Base-by-base conservation (phyloP, 2,888 invertebrate genomes). In the Diarsia mendica region DNA sequence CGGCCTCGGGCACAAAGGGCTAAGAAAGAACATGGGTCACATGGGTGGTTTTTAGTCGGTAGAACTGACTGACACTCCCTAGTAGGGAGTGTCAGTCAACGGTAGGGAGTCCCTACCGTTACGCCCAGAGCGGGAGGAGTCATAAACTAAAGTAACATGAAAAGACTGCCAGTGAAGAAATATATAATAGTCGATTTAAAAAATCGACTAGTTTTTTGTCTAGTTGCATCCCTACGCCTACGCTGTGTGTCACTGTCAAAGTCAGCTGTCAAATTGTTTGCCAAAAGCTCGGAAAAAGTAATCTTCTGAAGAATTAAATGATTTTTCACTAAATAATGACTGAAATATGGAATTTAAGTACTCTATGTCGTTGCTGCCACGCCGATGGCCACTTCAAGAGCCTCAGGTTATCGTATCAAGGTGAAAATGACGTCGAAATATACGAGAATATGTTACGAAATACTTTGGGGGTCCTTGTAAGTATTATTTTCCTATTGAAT, bases 331-430 rank as follows among this genome's bases (percentile, higher is more conserved):
- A 28, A 72, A 73, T 65, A 53, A 95, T 95, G 94, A 80, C 90
- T 44, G 90, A 90, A 75, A 83, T 87, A 70, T 90, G 85, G 75
- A 90, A 87, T 77, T 78, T 89, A 60, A 91, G 86, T 60, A 90
- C 89, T 44, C 85, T 94, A 61, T 96, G 96, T 79, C 95, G 96
- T 18, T 95, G 95, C 83, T 96, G 96, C 84, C 94, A 94, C 69
- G 82, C 91, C 0, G 91, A 93, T 73, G 93, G 94, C 3, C 86
- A 83, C 44, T 93, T 92, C 63, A 93, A 91, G 76, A 93, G 90
- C 70, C 87, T 95, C 20, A 87, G 76, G n/a, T 74, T 84, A 3
- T 55, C 85, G 0, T 91, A 88, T 80, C 48, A 66, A 33, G 82
- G 84, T 53, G 87, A 91, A 72, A 91, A 90, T 20, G 83, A 71